Percentiles rank a stretch among this genome's conserved stretches.
Evolutionary conservation across 2,888 invertebrate genomes (phyloP).

Genomic region (Cephus spinipes): DNA sequence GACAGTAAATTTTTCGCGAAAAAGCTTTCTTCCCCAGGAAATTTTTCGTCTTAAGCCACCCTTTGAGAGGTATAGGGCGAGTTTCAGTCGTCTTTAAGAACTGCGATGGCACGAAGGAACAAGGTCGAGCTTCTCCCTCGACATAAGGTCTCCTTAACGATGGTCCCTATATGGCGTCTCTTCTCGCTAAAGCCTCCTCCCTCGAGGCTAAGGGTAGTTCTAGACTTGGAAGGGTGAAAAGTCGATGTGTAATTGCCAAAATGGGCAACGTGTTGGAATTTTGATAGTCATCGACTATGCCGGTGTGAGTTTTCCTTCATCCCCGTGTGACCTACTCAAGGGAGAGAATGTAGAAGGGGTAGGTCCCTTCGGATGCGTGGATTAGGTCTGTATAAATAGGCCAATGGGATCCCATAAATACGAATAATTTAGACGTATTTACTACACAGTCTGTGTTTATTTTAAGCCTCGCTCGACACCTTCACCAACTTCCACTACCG

Average conservation of each 20-base stretch:
- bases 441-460: not conserved
- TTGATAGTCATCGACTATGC: not conserved
- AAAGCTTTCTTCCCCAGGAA: not conserved
- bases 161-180: not conserved
- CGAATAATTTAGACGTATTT: constrained; percentile 10
- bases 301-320: not conserved
- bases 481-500: not conserved
- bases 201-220: not conserved
- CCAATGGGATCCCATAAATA: constrained; percentile 16
- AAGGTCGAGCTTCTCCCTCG: not conserved
- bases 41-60: not conserved
- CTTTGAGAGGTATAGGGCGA: not conserved
- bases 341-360: not conserved
- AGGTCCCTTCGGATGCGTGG: not conserved
- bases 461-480: not conserved
- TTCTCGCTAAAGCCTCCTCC: not conserved
- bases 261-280: not conserved
- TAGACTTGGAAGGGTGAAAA: not conserved
- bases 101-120: not conserved
- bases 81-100: not conserved
- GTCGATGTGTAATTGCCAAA: not conserved
- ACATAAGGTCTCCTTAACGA: not conserved
- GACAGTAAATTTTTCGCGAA: not conserved
- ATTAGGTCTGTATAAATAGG: not conserved
- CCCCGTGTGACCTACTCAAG: not conserved